Base-by-base conservation (phyloP, 2,113 vertebrate species). In the Cardinalis cardinalis region DNA sequence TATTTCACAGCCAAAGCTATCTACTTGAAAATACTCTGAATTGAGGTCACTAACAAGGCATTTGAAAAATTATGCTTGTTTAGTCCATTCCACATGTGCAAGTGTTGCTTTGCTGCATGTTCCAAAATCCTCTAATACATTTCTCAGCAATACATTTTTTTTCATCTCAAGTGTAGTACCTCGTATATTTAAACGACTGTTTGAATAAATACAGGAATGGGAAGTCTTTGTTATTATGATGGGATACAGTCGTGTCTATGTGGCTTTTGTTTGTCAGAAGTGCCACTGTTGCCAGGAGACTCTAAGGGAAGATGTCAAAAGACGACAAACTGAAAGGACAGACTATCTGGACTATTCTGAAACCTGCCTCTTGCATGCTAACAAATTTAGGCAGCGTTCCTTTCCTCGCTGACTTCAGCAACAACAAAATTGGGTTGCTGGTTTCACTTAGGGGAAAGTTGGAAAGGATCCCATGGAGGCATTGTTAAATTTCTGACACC, bases 261-360 rank as follows among this genome's bases (percentile, higher is more conserved):
- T 85, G 94, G 92, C 73, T 96, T 96, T 88, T 96, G 79, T 97
- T 97, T 97, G 80, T 90, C 58, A 95, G 81, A 96, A 96, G 77
- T 84, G 44, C 53, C 84, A 60, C 85, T 95, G 96, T 96, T 97
- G 96, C 96, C 96, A 91, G 90, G 96, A 95, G 91, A 97, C 95
- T 93, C 88, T 81, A 89, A 95, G 76, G 82, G 84, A 96, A 96
- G 93, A 95, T 97, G 96, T 96, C 96, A 95, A 91, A 96, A 97
- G 82, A 83, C 86, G 86, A 93, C 88, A 95, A 94, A 75, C 60
- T 91, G 75, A 96, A 97, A 97, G 92, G 89, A 96, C 87, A 95
- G 91, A 87, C 75, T 93, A 93, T 79, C 90, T 73, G 64, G 92
- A 94, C 55, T 86, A 93, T 69, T 70, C 72, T 38, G 12, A 69